Evolutionary conservation across 92 coral and sea anemone genomes (phyloP).

Genomic region (Diadumene lineata): DNA sequence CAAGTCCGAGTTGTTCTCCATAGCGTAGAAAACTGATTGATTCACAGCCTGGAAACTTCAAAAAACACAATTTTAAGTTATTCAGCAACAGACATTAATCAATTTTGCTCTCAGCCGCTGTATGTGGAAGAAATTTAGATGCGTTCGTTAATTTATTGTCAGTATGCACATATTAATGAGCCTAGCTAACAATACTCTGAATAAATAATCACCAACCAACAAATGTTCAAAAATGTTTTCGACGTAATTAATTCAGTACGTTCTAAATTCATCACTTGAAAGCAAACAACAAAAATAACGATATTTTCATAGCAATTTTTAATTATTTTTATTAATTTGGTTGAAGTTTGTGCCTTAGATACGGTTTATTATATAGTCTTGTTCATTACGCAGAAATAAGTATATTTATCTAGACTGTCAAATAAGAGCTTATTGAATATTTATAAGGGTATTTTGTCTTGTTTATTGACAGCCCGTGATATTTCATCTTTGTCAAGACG

Average conservation of each 20-base stretch:
- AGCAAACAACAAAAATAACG: background rate
- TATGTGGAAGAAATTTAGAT: conserved; percentile 30
- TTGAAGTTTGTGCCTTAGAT: background rate
- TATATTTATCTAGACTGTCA: conserved; percentile 17
- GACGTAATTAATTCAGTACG: conserved; percentile 5
- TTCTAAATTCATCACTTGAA: background rate
- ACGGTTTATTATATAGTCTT: background rate
- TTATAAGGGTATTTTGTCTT: conserved; percentile 6
- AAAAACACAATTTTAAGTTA: conserved; percentile 26
- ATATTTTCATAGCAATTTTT: background rate
- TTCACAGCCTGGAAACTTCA: conserved; percentile 10
- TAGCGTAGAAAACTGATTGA: conserved; percentile 6
- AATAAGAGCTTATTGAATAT: conserved; percentile 16
- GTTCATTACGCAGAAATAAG: background rate
- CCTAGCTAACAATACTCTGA: conserved; percentile 24
- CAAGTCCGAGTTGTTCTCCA: background rate
- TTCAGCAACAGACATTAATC: conserved; percentile 23
- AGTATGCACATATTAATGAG: conserved; percentile 48
- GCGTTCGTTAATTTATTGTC: conserved; percentile 3
- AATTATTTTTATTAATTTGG: background rate
- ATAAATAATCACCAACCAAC: conserved; percentile 30
- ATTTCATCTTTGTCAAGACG: background rate
- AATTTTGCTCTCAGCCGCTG: conserved; percentile 8
- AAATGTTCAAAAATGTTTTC: no score
- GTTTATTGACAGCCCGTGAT: conserved; percentile 7